Conservation (phyloP, 2,888 invertebrate species). For the Noctua comes region DNA sequence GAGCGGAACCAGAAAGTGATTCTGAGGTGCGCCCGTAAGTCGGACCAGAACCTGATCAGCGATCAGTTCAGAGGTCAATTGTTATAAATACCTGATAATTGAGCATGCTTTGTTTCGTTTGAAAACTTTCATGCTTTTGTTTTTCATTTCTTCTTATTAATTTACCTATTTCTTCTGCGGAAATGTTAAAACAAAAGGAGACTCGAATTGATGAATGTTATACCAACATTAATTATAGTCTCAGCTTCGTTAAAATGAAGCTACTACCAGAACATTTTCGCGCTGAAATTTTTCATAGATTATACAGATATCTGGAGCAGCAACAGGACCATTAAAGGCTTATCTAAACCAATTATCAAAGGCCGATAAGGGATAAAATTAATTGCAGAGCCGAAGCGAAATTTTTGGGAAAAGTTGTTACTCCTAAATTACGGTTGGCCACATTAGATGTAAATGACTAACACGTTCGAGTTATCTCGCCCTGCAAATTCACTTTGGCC, state of each 20-base stretch:
- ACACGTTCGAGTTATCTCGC: slow-evolving; percentile 86
- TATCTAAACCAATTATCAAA: slow-evolving; percentile 68
- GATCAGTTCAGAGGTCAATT: no score
- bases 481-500: slow-evolving; percentile 88
- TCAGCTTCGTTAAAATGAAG: slow-evolving; percentile 17
- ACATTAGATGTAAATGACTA: slow-evolving; percentile 84
- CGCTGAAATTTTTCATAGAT: slow-evolving; percentile 48
- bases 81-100: slow-evolving; percentile 12
- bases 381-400: slow-evolving; percentile 57
- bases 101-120: neutral
- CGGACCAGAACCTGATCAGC: no score
- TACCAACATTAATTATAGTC: slow-evolving; percentile 13
- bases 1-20: no score
- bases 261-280: slow-evolving; percentile 26
- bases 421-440: slow-evolving; percentile 66
- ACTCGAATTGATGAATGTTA: slow-evolving; percentile 20
- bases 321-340: slow-evolving; percentile 57
- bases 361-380: slow-evolving; percentile 65
- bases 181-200: neutral
- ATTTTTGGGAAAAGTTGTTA: slow-evolving; percentile 63
- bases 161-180: neutral
- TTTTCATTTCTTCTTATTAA: neutral
- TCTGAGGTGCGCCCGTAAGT: no score
- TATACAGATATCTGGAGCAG: slow-evolving; percentile 53
- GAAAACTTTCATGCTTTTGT: neutral